Percentiles rank a stretch among this genome's conserved stretches.
Evolutionary conservation across 2,797 vertebrate species (phyloP).

Genomic region (Gymnoscopelus braueri): DNA sequence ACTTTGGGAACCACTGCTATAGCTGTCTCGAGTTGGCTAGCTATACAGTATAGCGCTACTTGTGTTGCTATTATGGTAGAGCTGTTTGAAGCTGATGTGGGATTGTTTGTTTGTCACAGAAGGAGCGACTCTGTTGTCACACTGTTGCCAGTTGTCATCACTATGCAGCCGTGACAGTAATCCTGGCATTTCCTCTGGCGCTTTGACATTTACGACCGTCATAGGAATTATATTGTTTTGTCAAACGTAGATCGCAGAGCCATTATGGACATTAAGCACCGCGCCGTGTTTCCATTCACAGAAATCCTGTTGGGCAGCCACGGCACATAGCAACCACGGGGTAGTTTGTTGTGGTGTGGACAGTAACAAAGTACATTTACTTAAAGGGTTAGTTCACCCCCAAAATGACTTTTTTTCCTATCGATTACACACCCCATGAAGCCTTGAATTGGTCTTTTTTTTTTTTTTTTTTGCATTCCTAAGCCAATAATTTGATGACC

Average conservation of each 20-base stretch:
- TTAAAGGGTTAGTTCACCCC: no score
- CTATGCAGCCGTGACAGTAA: constrained; percentile 27
- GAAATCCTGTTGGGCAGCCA: no score
- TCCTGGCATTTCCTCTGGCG: constrained; percentile 47
- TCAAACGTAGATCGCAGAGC: constrained; percentile 12
- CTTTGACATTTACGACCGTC: constrained; percentile 46
- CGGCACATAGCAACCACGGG: no score
- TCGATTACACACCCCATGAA: no score
- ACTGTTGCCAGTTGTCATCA: constrained; percentile 37
- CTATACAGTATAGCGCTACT: constrained; percentile 5
- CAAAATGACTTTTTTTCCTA: no score
- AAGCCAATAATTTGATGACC: no score
- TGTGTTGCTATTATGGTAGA: constrained; percentile 53
- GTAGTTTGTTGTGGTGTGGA: no score
- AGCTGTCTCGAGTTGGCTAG: constrained; percentile 1
- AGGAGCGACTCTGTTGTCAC: constrained; percentile 32
- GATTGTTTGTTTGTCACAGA: constrained; percentile 7
- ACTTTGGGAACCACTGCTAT: no score
- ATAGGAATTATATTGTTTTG: constrained; percentile 28
- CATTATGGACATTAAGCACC: neutral
- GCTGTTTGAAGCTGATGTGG: constrained; percentile 26
- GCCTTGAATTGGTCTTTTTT: no score
- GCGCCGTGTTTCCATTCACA: no score
- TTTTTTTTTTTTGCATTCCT: no score
- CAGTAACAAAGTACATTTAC: no score